Evolutionary conservation across 2,113 vertebrate species (phyloP), one percentile per base, ranked within the genome.

Genomic region (Cynoglossus semilaevis): DNA sequence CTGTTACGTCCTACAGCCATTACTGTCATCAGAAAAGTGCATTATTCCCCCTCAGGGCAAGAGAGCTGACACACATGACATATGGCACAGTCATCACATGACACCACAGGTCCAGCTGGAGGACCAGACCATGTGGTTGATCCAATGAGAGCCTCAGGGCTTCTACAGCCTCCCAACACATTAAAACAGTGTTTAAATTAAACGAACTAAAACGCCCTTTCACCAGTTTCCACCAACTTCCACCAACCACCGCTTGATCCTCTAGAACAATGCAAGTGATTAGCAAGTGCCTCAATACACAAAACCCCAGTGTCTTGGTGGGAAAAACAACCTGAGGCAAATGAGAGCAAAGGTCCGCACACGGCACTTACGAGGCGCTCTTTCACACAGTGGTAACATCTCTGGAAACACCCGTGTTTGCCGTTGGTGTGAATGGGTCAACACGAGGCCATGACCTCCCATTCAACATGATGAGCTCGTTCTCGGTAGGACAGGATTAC

Each of bases 261-360:
- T 45, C 64, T 11, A 5, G 16, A 81, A 85, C 85, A 84, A 84
- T 70, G 46, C 19, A 63, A 55, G 74, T 70, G 77, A 77, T 84
- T 80, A 88, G 78, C 77, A 80, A 53, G 41, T 56, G 76, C 58
- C 53, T 70, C 74, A 79, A 69, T 72, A 80, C 58, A 87, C 77
- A 82, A 73, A 41, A 46, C 53, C 51, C 5, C 50, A 43, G 47
- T 47, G 65, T 77, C 34, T 51, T 58, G 17, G 56, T 36, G 60
- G 16, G 49, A 58, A 63, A 79, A 78, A 71, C 47, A 51, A 70
- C 61, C 79, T 37, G 43, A 59, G 59, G 70, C 51, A 15, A 52
- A 65, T 5, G 22, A 54, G 52, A 60, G 45, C 11, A 15, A 13
- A 43, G n/a, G 42, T 46, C 57, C 44, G 5, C 54, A 52, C 37